Evolutionary conservation across 2,113 vertebrate genomes (phyloP), one percentile per base, ranked within the genome.

Genomic region (Pitta sordida): DNA sequence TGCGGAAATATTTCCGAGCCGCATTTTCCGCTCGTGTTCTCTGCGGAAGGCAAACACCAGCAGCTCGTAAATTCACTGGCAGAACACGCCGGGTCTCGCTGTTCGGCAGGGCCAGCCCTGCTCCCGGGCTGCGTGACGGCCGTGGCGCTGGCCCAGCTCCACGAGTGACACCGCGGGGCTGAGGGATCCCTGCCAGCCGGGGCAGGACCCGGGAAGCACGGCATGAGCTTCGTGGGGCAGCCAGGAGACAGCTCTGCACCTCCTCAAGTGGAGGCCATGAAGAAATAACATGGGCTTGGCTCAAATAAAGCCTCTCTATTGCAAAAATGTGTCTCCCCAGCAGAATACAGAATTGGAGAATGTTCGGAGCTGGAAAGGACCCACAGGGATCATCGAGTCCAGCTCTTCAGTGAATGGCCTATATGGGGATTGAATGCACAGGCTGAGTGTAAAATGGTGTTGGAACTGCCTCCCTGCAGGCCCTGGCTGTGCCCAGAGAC

Each of bases 1-100:
- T 71, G 86, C 88, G 74, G 95, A 96, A 96, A 95, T 70, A 86
- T 69, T 82, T 89, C 83, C 36, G 12, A 86, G 92, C 95, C 69
- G 20, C 92, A 39, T 92, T 93, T 94, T 96, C 95, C 90, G 80
- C 91, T 86, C 27, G 32, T 8, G 18, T 71, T 91, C 86, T 77
- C 90, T 19, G 32, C 37, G 53, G 86, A 94, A 92, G 83, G 94
- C 86, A 56, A 92, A 93, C 62, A 81, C 64, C 77, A 16, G 91
- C 88, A 93, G 95, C 91, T 96, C 76, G 3, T 91, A 96, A 93
- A 93, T 95, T 18, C 75, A 34, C 37, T 8, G 26, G 75, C 55
- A 46, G 55, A 68, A 77, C 32, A 8, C 2, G 2, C 70, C 0
- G 34, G 70, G 44, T 9, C 77, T 51, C 3, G 3, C 27, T 0